Evolutionary conservation across 2,888 invertebrate genomes (phyloP).

Genomic region (Subacronicta megacephala): DNA sequence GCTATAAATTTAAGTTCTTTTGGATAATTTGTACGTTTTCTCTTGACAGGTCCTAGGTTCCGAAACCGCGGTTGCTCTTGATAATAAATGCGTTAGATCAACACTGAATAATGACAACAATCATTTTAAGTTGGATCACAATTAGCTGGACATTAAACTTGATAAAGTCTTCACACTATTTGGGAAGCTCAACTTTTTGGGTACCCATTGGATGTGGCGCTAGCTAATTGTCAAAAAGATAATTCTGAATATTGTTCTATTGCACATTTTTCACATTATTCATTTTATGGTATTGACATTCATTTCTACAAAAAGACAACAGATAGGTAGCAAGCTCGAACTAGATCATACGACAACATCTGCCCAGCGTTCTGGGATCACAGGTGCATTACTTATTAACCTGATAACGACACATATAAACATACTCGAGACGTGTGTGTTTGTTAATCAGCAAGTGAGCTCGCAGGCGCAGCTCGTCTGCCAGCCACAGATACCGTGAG

Average conservation of each 20-base stretch:
- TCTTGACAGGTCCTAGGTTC: conserved; percentile 4
- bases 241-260: no score
- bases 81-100: no score
- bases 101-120: no score
- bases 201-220: no score
- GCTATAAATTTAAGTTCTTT: conserved; percentile 22
- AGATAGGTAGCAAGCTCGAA: not conserved
- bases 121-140: no score
- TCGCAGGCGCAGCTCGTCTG: conserved; percentile 8
- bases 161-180: no score
- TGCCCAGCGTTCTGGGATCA: not conserved
- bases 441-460: conserved; percentile 37
- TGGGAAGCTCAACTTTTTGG: no score
- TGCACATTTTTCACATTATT: no score
- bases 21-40: conserved; percentile 37
- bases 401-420: conserved; percentile 20
- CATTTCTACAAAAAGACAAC: no score
- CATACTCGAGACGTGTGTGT: conserved; percentile 29
- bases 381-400: conserved; percentile 28
- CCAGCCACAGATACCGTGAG: conserved; percentile 31
- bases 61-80: not conserved
- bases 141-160: no score
- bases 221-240: no score
- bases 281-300: no score
- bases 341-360: not conserved